Evolutionary conservation across 1,140 invertebrate species (phyloP).

Genomic region (Globodera ellingtonae): DNA sequence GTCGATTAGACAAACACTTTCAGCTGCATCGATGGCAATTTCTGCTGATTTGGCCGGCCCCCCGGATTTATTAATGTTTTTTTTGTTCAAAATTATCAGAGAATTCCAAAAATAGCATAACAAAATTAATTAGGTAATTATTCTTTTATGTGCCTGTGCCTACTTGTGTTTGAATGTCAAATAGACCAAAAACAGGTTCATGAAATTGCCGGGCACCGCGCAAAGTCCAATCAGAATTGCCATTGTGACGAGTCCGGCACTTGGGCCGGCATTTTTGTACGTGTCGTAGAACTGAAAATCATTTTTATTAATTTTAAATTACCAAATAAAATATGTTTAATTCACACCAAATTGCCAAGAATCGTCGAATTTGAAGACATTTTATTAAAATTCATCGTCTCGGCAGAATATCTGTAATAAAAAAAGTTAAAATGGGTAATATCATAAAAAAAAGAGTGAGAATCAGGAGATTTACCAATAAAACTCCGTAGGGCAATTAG

Average conservation of each 20-base stretch:
- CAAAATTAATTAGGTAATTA: too few species aligned
- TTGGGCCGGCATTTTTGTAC: constrained; percentile 6
- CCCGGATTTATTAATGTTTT: too few species aligned
- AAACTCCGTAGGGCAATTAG: too few species aligned
- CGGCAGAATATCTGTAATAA: too few species aligned
- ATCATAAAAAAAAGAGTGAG: too few species aligned
- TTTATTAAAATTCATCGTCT: not conserved
- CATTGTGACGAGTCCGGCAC: constrained; percentile 6
- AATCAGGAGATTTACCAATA: too few species aligned
- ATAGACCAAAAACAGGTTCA: constrained; percentile 33
- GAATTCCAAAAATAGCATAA: too few species aligned
- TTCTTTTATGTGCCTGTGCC: not conserved
- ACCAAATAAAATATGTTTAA: not conserved
- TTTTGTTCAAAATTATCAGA: too few species aligned
- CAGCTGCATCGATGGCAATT: too few species aligned
- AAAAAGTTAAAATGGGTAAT: too few species aligned
- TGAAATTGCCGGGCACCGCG: constrained; percentile 22
- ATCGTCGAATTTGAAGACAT: constrained; percentile 14
- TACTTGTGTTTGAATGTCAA: constrained; percentile 29
- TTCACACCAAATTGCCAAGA: constrained; percentile 24
- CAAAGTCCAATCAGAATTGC: constrained; percentile 22
- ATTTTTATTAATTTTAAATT: not conserved
- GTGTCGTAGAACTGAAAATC: constrained; percentile 20
- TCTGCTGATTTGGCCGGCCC: too few species aligned
- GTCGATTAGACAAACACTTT: too few species aligned